Base-by-base conservation (phyloP, 2,113 vertebrate species). In the Gambusia affinis region DNA sequence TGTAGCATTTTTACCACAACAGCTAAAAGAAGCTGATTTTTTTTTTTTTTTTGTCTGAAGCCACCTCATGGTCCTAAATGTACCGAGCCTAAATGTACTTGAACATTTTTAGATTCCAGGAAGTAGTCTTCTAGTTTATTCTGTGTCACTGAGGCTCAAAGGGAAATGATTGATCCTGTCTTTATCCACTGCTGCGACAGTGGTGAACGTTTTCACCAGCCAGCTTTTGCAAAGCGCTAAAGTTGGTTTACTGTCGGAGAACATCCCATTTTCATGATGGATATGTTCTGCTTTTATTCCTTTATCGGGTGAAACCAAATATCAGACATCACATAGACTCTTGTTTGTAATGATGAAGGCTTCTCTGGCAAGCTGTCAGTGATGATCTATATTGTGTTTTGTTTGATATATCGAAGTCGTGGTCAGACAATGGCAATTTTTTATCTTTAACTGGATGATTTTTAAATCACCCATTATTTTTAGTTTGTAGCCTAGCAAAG, bases 131-230 rank as follows among this genome's bases (percentile, higher is more conserved):
- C 60, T 22, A 3, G 27, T 27, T 60, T 19, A 29, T 29, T 29
- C 31, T 44, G 63, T 67, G 67, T 14, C 42, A 2, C 67, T 42
- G 67, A 54, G 27, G 14, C 22, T 0, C 33, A 33, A 24, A 65
- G 4, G 44, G 72, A 54, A 1, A 76, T 83, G 70, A 83, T 70
- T 63, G 31, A 37, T 44, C 64, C 44, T 27, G 17, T 57, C n/a
- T 37, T 22, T 2, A 39, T 67, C 24, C 39, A 0, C 61, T 68
- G 61, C 62, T 61, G 19, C 24, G 12, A 51, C 70, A 19, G 31
- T 71, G 47, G 44, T 27, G 68, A 68, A 51, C 1, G n/a, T 71
- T 70, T 62, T 17, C 39, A 31, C 6, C 28, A 2, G 66, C 4
- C 29, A 0, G 12, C 51, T 72, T 17, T 47, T 30, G 4, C 33